These are phyloP conservation scores for Leistus spinibarbis DNA, from an alignment of 2,888 invertebrate genomes.

Conservation along the genomic window DNA sequence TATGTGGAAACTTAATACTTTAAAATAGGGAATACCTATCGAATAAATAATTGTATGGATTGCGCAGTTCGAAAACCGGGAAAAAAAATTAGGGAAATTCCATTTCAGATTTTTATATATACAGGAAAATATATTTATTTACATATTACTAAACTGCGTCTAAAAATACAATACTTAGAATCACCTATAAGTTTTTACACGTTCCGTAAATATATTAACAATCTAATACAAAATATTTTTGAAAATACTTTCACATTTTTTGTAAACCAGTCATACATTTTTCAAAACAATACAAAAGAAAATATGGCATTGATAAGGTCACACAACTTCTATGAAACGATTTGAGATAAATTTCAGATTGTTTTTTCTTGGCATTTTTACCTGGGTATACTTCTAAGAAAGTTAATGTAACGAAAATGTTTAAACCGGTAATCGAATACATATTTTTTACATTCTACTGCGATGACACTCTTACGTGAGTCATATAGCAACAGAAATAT, in stretches of 20 bases:
- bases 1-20: too few species aligned
- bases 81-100: background rate
- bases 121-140: background rate
- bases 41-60: too few species aligned
- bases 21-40: too few species aligned
- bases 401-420: background rate
- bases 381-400: constrained; percentile 3
- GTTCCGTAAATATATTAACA: background rate
- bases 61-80: too few species aligned
- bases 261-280: background rate
- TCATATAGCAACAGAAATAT: background rate
- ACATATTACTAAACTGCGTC: background rate
- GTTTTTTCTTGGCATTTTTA: constrained; percentile 41
- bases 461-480: background rate
- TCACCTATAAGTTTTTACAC: background rate
- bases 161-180: background rate
- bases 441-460: background rate
- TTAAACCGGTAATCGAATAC: background rate
- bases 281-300: background rate
- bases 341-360: background rate
- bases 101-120: background rate
- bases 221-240: background rate
- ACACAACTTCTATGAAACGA: background rate
- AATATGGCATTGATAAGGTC: background rate
- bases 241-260: background rate